Evolutionary conservation across 37 sponge, comb jelly and placozoan genomes (phyloP).

Genomic region (Cliona cf. orientalis): DNA sequence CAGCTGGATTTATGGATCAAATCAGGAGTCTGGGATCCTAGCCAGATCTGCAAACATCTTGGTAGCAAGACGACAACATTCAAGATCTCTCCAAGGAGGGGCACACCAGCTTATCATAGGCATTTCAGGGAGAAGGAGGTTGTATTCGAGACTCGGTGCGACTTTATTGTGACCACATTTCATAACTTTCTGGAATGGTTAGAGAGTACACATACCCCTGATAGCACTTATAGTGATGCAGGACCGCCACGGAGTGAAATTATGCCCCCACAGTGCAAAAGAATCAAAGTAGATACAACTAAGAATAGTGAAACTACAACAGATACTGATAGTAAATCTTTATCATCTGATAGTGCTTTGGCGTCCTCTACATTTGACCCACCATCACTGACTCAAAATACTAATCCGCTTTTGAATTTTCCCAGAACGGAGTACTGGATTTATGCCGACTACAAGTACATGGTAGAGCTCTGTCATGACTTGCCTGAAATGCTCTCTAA

Average conservation of each 20-base stretch:
- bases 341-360: no score
- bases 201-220: conserved; percentile 2
- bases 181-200: conserved; percentile 74
- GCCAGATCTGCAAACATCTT: conserved; percentile 26
- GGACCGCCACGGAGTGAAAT: background rate
- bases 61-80: conserved; percentile 31
- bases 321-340: background rate
- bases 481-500: conserved; percentile 32
- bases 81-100: conserved; percentile 68
- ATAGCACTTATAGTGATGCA: background rate
- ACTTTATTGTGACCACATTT: conserved; percentile 50
- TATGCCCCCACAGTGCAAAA: background rate
- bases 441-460: conserved; percentile 91
- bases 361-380: background rate
- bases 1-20: conserved; percentile 46
- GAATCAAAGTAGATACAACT: background rate
- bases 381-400: background rate
- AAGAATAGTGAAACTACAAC: background rate
- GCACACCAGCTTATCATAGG: background rate
- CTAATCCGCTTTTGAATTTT: conserved; percentile 20
- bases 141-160: conserved; percentile 83
- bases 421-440: conserved; percentile 60
- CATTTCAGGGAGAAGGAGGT: background rate
- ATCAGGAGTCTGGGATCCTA: conserved; percentile 54
- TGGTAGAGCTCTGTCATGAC: conserved; percentile 63